Evolutionary conservation across 2,113 vertebrate species (phyloP).

Genomic region (Myrmecophaga tridactyla): DNA sequence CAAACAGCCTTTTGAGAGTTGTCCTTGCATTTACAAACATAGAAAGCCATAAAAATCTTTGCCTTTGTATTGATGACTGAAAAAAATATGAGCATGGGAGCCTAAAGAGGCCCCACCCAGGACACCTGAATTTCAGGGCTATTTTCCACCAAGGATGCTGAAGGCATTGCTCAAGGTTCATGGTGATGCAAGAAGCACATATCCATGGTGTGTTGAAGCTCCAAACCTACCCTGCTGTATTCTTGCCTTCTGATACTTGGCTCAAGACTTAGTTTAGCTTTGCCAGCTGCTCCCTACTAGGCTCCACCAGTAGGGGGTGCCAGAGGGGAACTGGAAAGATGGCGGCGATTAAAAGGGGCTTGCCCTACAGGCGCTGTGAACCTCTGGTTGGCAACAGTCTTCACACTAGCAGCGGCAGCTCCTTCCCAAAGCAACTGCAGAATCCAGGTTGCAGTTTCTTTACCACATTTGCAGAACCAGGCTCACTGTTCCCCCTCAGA

Average conservation of each 20-base stretch:
- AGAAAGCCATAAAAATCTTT: neutral
- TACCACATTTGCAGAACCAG: neutral
- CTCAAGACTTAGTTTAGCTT: neutral
- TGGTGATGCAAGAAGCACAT: neutral
- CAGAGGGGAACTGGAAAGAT: neutral
- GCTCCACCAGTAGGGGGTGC: neutral
- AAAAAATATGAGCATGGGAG: neutral
- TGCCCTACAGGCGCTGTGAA: neutral
- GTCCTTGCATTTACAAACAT: neutral
- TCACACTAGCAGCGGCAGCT: rapidly evolving
- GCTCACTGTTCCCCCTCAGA: neutral
- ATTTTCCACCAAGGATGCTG: neutral
- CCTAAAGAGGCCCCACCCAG: neutral
- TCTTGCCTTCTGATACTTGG: neutral
- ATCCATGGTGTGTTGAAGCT: neutral
- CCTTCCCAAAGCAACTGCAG: neutral
- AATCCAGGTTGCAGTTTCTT: neutral
- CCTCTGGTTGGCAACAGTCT: no score
- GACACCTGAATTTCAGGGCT: neutral
- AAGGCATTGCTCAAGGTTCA: neutral
- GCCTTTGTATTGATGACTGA: neutral
- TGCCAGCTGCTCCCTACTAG: neutral
- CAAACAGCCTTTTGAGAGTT: neutral
- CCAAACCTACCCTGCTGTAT: neutral
- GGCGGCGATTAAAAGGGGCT: no score